Evolutionary conservation across 2,888 invertebrate species (phyloP).

Genomic region (Meghimatium bilineatum): DNA sequence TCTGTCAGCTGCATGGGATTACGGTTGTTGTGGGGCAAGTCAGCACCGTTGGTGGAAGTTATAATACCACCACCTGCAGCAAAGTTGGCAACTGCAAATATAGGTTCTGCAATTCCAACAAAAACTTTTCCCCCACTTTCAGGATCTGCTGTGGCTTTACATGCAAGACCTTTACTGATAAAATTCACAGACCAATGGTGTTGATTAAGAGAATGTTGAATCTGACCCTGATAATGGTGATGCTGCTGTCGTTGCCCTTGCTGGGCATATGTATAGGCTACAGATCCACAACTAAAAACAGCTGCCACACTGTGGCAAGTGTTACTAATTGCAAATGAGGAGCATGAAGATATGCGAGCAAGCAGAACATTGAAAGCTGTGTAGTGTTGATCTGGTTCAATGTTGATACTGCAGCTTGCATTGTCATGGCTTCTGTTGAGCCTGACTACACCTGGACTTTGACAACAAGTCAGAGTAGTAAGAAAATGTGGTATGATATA

Average conservation of each 20-base stretch:
- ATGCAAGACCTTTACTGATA: conserved; percentile 6
- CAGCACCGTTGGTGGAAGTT: neutral
- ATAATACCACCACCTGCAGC: conserved; percentile 14
- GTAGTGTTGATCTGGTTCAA: conserved; percentile 33
- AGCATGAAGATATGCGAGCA: conserved; percentile 30
- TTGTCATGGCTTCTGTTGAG: conserved; percentile 40
- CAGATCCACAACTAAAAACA: conserved; percentile 30
- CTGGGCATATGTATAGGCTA: conserved; percentile 28
- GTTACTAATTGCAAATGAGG: conserved; percentile 19
- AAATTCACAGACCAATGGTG: neutral
- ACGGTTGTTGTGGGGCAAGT: conserved; percentile 18
- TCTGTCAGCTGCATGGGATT: conserved; percentile 73
- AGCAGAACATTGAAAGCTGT: conserved; percentile 41
- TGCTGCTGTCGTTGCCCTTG: conserved; percentile 33
- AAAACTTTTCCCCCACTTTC: too few relatives aligned
- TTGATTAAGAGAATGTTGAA: neutral
- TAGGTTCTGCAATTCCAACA: conserved; percentile 21
- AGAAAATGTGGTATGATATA: conserved; percentile 52
- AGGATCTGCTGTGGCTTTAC: conserved; percentile 9
- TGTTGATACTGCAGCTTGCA: conserved; percentile 36
- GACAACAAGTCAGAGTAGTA: neutral
- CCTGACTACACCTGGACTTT: neutral
- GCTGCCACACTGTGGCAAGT: conserved; percentile 18
- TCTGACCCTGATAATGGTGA: conserved; percentile 13
- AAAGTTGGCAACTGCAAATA: conserved; percentile 29